Conservation (phyloP, 2,888 invertebrate species). For the Lochmaea crataegi region DNA sequence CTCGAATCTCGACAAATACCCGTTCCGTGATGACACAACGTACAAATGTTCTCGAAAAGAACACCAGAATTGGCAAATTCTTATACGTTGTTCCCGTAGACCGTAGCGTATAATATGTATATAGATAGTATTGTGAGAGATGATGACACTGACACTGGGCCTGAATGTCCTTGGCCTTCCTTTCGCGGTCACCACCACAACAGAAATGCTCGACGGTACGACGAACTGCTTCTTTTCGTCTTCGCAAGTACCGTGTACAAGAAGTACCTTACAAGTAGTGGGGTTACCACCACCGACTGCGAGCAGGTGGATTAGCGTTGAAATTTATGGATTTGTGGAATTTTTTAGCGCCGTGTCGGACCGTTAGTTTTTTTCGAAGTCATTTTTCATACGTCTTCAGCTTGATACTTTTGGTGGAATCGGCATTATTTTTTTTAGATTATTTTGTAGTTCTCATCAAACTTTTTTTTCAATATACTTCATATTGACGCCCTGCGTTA, state of each 20-base stretch:
- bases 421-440: too few species aligned
- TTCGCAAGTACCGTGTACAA: conserved; percentile 47
- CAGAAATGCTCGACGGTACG: conserved; percentile 65
- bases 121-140: conserved; percentile 34
- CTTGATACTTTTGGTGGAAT: background rate
- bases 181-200: conserved; percentile 65
- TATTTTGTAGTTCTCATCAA: too few species aligned
- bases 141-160: conserved; percentile 58
- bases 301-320: conserved; percentile 58
- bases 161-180: conserved; percentile 63
- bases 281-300: conserved; percentile 57
- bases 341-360: conserved; percentile 20
- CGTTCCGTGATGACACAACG: conserved; percentile 21
- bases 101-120: conserved; percentile 1
- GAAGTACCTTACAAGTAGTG: conserved; percentile 60
- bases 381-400: background rate
- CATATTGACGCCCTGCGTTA: too few species aligned
- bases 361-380: conserved; percentile 1
- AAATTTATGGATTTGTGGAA: conserved; percentile 18
- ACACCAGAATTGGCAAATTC: background rate
- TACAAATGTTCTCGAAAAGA: conserved; percentile 4
- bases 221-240: conserved; percentile 65
- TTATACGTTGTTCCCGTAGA: conserved; percentile 9
- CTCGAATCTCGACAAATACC: background rate
- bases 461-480: too few species aligned